phyloP scores from a whole-genome alignment of 1,140 invertebrate genomes.

The Sitodiplosis mosellana region DNA sequence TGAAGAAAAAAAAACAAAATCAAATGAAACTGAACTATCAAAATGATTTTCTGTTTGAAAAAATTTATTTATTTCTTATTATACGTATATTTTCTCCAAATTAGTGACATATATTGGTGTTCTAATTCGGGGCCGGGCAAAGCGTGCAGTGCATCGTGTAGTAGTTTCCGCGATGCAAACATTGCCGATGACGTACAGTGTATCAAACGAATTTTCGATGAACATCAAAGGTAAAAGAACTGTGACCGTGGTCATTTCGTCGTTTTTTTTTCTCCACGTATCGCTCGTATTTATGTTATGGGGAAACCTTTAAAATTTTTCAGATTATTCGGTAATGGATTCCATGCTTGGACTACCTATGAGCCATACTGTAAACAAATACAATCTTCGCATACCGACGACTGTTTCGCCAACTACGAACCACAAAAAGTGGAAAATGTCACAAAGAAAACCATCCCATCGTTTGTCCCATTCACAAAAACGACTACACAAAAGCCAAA shows the following conservation, averaged over 20 bases:
- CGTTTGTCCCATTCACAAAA: not conserved
- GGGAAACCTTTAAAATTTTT: slow-evolving; percentile 25
- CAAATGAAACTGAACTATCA: too few relatives aligned
- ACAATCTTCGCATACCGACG: slow-evolving; percentile 20
- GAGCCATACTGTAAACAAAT: slow-evolving; percentile 19
- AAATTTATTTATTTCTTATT: too few relatives aligned
- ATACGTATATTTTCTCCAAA: too few relatives aligned
- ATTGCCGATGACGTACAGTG: slow-evolving; percentile 41
- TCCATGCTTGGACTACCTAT: slow-evolving; percentile 46
- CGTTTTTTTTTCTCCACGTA: too few relatives aligned
- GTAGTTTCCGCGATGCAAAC: slow-evolving; percentile 36
- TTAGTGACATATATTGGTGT: slow-evolving; percentile 56
- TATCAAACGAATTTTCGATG: slow-evolving; percentile 32
- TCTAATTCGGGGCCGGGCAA: slow-evolving; percentile 23
- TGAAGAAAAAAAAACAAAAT: too few relatives aligned
- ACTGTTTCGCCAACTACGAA: slow-evolving; percentile 16
- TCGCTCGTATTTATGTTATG: slow-evolving; percentile 18
- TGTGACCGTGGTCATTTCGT: too few relatives aligned
- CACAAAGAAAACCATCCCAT: not conserved
- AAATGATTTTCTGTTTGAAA: too few relatives aligned
- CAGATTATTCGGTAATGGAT: slow-evolving; percentile 37
- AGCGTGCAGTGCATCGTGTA: slow-evolving; percentile 34
- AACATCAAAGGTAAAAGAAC: slow-evolving; percentile 26
- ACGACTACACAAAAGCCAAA: too few relatives aligned
- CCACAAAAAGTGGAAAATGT: not conserved